Base-by-base conservation (phyloP, 2,888 invertebrate species). In the Aspidiotus rigidus region DNA sequence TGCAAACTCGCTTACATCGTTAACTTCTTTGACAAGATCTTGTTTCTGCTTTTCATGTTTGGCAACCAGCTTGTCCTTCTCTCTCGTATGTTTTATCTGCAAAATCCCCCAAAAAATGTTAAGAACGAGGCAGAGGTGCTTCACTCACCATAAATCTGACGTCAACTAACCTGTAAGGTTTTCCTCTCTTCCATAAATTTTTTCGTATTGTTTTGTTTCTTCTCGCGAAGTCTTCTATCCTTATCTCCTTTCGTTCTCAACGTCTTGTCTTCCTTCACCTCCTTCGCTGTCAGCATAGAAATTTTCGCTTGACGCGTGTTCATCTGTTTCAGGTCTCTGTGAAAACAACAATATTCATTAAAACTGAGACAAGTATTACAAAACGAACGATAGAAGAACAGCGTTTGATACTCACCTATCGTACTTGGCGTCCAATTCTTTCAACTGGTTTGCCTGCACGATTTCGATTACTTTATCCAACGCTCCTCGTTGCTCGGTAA, bases 131-230 rank as follows among this genome's bases (percentile, higher is more conserved):
- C 13, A 60, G 7, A 53, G 54, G 13, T 54, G 1, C 28, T 61
- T 6, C 56, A 13, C 17, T 53, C 53, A 28, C 10, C 55, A 39
- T 2, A 55, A 40, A 57, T 56, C 42, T 7, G 3, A 41, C 56
- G 40, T 57, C 53, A 9, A 53, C 62, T 71, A 71, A 75, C 75
- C 66, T 79, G 79, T 9, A 79, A 78, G 56, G 85, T 85, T 81
- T 89, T 93, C 70, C 93, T 84, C 79, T 98, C 97, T 74, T 98
- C 97, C 83, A 96, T 88, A 77, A 98, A 98, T 76, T 93, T 91
- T 79, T 97, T 97, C 67, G 94, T 95, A 78, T 97, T 97, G 78
- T 96, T 97, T 77, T 96, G 94, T 76, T 96, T 95, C 79, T 97
- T 93, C 79, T 98, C 95, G 41, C 92, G 83, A 70, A 96, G 83